phyloP scores from a whole-genome alignment of 2,888 invertebrate species.

The Limnephilus marmoratus region DNA sequence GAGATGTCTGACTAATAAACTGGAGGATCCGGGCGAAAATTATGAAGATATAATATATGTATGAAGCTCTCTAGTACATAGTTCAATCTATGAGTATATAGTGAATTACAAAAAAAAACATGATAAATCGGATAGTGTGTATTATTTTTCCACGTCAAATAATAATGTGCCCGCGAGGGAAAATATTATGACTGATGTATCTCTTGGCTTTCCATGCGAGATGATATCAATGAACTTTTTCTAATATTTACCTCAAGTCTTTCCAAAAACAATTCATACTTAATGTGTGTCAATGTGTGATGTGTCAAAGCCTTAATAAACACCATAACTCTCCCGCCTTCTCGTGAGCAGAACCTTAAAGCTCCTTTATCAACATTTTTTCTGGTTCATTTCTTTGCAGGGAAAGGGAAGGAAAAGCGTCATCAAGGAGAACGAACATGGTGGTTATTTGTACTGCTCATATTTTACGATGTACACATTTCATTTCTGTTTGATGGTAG shows the following conservation, averaged over 20 bases:
- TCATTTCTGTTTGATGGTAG: not conserved
- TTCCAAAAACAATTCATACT: constrained; percentile 22
- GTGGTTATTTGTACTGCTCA: not conserved
- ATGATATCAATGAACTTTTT: not conserved
- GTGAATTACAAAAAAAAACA: not conserved
- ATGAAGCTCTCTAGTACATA: not conserved
- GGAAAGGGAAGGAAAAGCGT: not conserved
- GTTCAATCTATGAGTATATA: not conserved
- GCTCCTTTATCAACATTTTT: constrained; percentile 11
- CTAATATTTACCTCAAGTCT: constrained; percentile 38
- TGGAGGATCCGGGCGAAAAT: too few relatives aligned
- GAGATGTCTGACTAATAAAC: too few relatives aligned
- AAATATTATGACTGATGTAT: constrained; percentile 18
- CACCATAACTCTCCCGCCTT: not conserved
- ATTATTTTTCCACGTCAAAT: not conserved
- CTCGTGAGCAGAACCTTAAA: not conserved
- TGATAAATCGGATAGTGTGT: not conserved
- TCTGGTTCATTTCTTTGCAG: constrained; percentile 16
- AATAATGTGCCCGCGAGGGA: not conserved
- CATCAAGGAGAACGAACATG: not conserved
- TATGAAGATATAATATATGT: too few relatives aligned
- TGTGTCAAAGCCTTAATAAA: constrained; percentile 24
- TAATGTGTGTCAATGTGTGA: constrained; percentile 26
- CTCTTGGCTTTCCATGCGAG: not conserved
- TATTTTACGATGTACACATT: not conserved